Evolutionary conservation across 2,113 vertebrate species (phyloP).

Genomic region (Pygoscelis antarcticus): DNA sequence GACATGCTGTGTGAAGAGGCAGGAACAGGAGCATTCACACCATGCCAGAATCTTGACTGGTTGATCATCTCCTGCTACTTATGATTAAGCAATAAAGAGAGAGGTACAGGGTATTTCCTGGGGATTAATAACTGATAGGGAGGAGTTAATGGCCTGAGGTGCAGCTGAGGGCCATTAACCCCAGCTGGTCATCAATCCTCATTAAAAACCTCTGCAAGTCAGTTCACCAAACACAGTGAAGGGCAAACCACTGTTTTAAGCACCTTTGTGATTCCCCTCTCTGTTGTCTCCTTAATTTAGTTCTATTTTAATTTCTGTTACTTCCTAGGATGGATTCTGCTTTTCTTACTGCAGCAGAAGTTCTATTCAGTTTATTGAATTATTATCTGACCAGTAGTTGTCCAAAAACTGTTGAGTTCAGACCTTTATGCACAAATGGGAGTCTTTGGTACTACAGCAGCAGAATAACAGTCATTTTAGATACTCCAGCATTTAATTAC

Average conservation of each 20-base stretch:
- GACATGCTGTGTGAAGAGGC: background rate
- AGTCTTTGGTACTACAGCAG: background rate
- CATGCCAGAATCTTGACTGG: background rate
- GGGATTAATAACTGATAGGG: constrained; percentile 51
- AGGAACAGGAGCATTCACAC: background rate
- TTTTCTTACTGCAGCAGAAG: background rate
- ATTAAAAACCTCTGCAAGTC: constrained; percentile 41
- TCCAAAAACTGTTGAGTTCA: background rate
- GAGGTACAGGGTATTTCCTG: constrained; percentile 23
- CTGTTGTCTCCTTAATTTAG: background rate
- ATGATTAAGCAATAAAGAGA: constrained; percentile 28
- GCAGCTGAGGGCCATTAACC: constrained; percentile 53
- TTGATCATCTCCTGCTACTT: constrained; percentile 29
- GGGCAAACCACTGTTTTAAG: constrained; percentile 5
- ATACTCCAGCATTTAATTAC: background rate
- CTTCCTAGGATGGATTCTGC: background rate
- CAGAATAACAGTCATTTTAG: background rate
- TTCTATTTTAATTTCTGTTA: background rate
- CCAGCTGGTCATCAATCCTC: constrained; percentile 60
- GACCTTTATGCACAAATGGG: background rate
- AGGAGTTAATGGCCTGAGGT: constrained; percentile 64
- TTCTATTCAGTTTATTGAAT: background rate
- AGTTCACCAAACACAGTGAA: constrained; percentile 26
- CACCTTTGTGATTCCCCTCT: background rate
- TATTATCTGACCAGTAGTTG: background rate